Base-by-base conservation (phyloP, 2,888 invertebrate species). In the Metacarcinus magister region DNA sequence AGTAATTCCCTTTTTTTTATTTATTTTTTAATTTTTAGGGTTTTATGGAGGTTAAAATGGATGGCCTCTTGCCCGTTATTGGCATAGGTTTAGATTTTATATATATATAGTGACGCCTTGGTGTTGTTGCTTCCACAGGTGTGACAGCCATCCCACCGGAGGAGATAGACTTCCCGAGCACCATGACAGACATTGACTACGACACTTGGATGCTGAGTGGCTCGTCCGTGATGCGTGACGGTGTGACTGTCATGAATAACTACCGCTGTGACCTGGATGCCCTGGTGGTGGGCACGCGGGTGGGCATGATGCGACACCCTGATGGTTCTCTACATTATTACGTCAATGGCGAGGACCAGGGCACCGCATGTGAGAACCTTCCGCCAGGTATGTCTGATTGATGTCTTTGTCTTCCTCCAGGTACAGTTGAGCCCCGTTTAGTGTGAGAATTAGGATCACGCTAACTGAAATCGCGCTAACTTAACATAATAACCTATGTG, bases 151-250 rank as follows among this genome's bases (percentile, higher is more conserved):
- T 99, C n/a, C 98, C 98, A 28, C 99, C 99, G 0, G 99, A 99
- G 97, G 99, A 99, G 97, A 98, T 99, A 96, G 99, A 99, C 97
- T 98, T 99, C 97, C 98, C 99, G 0, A 98, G 98, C 90, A 99
- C 99, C 5, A 99, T 99, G 97, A 99, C 99, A 0, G 99, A 99
- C 97, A 98, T 99, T 95, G 98, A 98, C 97, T 98, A 98, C 97
- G 99, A 99, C 97, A 99, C 99, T 0, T 99, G 99, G 98, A 99
- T 99, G 98, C 98, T 99, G 16, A 99, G 99, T 97, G 99, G 99
- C 0, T 98, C 99, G 0, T 98, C 99, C 95, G 98, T 99, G 97
- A 99, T 99, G 98, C 98, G 99, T 95, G 97, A 96, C 54, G 96
- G 96, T 44, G 98, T 98, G 82, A 99, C 99, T 28, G 98, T 99